phyloP scores from a whole-genome alignment of 2,113 vertebrate species.

The Hiodon alosoides region DNA sequence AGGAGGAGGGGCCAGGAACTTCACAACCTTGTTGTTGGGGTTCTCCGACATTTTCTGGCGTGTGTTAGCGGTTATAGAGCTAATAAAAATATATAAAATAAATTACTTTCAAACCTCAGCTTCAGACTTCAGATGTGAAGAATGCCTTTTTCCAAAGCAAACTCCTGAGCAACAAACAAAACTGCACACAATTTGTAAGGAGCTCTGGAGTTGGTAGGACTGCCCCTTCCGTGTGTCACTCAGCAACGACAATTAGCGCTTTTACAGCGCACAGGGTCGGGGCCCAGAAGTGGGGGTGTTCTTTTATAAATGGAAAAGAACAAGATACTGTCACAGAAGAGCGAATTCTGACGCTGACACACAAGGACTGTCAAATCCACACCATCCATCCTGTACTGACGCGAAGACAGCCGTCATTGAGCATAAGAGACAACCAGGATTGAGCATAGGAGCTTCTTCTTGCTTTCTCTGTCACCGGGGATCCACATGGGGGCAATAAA shows the following conservation, averaged over 20 bases:
- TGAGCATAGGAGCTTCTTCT: slow-evolving; percentile 31
- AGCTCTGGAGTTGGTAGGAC: slow-evolving; percentile 23
- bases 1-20: slow-evolving; percentile 63
- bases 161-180: slow-evolving; percentile 11
- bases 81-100: slow-evolving; percentile 52
- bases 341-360: slow-evolving; percentile 45
- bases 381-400: slow-evolving; percentile 64
- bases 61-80: slow-evolving; percentile 25
- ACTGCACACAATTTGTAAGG: slow-evolving; percentile 17
- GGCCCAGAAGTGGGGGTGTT: slow-evolving; percentile 57
- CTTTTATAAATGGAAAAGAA: slow-evolving; percentile 53
- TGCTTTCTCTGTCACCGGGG: slow-evolving; percentile 11
- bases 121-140: slow-evolving; percentile 17
- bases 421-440: slow-evolving; percentile 44
- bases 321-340: slow-evolving; percentile 41
- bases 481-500: slow-evolving; percentile 22
- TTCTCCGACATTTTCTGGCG: slow-evolving; percentile 61
- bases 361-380: slow-evolving; percentile 57
- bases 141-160: slow-evolving; percentile 24
- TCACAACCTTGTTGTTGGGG: slow-evolving; percentile 52
- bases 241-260: slow-evolving; percentile 50
- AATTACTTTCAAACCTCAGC: slow-evolving; percentile 43
- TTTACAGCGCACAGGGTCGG: slow-evolving; percentile 40
- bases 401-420: slow-evolving; percentile 41
- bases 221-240: slow-evolving; percentile 35